Percentiles rank a stretch among this genome's conserved stretches.
phyloP scores from a whole-genome alignment of 1,140 invertebrate species.

The Drosophila saltans region DNA sequence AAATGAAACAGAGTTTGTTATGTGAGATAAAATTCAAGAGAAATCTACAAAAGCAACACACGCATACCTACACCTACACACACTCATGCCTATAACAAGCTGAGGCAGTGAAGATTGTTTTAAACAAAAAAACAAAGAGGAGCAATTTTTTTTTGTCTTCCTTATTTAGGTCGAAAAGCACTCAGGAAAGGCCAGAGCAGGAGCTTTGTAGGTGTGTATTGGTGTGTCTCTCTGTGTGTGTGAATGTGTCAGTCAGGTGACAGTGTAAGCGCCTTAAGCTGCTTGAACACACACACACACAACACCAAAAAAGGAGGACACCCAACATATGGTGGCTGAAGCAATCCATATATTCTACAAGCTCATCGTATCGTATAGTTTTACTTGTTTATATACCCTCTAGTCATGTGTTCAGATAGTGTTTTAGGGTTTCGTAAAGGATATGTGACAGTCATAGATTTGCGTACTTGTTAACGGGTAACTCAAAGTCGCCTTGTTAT shows the following conservation, averaged over 20 bases:
- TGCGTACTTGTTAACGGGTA: background rate
- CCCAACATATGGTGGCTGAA: conserved; percentile 35
- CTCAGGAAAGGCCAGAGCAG: conserved; percentile 51
- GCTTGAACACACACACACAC: conserved; percentile 40
- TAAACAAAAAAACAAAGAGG: conserved; percentile 40
- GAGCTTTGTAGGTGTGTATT: background rate
- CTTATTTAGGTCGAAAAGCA: conserved; percentile 73
- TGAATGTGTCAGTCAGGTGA: conserved; percentile 68
- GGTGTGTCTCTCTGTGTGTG: conserved; percentile 8
- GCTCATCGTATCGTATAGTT: background rate
- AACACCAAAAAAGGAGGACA: conserved; percentile 28
- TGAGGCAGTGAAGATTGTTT: conserved; percentile 60
- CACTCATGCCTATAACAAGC: conserved; percentile 20
- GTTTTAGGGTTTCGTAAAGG: background rate
- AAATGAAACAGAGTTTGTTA: conserved; percentile 43
- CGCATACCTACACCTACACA: background rate
- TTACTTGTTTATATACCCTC: conserved; percentile 3
- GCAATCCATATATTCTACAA: conserved; percentile 4
- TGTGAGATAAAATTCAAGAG: conserved; percentile 36
- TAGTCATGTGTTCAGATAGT: background rate
- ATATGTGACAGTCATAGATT: background rate
- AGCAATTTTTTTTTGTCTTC: conserved; percentile 29
- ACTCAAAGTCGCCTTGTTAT: conserved; percentile 3
- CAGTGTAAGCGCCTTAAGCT: conserved; percentile 77
- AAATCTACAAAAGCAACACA: conserved; percentile 13